Conservation (phyloP, 2,888 invertebrate species). For the Oscheius sp. region DNA sequence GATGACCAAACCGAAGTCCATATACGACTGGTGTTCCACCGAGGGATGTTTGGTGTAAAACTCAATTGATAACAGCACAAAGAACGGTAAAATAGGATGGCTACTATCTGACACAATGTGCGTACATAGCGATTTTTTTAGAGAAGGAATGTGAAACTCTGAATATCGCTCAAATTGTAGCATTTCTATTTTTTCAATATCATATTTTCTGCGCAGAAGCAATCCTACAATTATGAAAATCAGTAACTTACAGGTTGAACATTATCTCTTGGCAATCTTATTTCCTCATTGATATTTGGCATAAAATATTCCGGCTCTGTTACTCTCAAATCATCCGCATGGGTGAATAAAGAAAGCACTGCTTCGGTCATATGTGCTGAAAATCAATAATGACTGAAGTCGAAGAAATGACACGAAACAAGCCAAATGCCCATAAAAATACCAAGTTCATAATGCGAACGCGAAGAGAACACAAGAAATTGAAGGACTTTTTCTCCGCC, state of each 20-base stretch:
- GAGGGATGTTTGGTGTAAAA: too few relatives aligned
- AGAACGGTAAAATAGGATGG: too few relatives aligned
- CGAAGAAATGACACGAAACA: background rate
- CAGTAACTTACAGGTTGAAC: background rate
- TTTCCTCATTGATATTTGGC: background rate
- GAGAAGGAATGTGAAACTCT: too few relatives aligned
- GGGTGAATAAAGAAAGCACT: conserved; percentile 23
- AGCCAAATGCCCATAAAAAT: background rate
- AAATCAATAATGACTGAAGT: background rate
- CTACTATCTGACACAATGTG: too few relatives aligned
- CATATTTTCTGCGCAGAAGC: too few relatives aligned
- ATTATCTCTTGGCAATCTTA: background rate
- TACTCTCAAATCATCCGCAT: conserved; percentile 32
- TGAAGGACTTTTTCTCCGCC: background rate
- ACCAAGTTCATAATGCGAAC: background rate
- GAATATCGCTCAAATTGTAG: too few relatives aligned
- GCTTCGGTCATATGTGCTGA: background rate
- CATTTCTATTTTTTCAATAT: too few relatives aligned
- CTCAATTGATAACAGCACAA: too few relatives aligned
- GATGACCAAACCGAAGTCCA: too few relatives aligned
- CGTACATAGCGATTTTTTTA: too few relatives aligned
- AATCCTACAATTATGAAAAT: too few relatives aligned
- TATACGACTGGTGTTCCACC: background rate
- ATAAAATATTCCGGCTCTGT: conserved; percentile 32
- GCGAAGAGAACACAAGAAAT: background rate